These are phyloP conservation scores for Dasypogon diadema DNA, from an alignment of 2,888 invertebrate species.

Conservation along the genomic window DNA sequence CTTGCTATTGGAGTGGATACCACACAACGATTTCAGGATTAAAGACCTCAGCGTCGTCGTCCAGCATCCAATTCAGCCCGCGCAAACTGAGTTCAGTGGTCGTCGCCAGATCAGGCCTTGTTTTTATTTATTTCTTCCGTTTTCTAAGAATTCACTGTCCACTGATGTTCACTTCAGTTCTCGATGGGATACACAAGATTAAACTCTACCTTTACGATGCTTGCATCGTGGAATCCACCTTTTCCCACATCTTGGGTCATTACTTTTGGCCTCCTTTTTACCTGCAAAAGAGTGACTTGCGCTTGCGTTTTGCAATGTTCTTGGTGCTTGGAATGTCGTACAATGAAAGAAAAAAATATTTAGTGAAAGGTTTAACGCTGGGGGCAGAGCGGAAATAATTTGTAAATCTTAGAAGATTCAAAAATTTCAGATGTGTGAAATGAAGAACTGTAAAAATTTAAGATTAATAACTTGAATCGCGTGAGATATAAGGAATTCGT, in stretches of 20 bases:
- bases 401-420: no score
- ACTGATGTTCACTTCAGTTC: neutral
- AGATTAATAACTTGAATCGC: no score
- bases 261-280: neutral
- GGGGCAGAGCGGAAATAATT: no score
- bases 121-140: neutral
- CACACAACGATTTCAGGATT: conserved; percentile 8
- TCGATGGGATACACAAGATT: conserved; percentile 2
- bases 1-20: neutral
- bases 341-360: no score
- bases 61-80: neutral
- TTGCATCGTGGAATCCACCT: neutral
- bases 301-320: no score
- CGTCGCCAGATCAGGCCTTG: neutral
- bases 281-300: neutral
- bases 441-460: no score
- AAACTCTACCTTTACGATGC: neutral
- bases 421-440: no score
- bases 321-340: no score
- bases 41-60: neutral
- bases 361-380: no score
- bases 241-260: neutral
- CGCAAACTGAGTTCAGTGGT: neutral
- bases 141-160: conserved; percentile 16
- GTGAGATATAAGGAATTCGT: no score